phyloP scores from a whole-genome alignment of 2,888 invertebrate genomes.

The Anthoptus insignis region DNA sequence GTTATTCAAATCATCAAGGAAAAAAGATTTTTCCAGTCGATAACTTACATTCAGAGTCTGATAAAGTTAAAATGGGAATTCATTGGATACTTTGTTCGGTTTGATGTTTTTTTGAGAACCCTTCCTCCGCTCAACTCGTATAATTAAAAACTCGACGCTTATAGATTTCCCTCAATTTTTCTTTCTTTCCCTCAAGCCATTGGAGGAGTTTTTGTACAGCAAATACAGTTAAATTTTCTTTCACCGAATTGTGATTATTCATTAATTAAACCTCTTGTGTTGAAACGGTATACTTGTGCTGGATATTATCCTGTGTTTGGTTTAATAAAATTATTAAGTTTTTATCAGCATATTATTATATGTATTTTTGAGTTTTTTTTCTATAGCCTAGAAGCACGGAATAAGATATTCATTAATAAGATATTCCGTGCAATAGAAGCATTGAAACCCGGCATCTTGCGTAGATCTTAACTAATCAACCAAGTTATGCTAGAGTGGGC shows the following conservation, averaged over 20 bases:
- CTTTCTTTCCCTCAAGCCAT: background rate
- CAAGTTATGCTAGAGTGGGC: too few species aligned
- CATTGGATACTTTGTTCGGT: slow-evolving; percentile 11
- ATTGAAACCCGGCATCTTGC: too few species aligned
- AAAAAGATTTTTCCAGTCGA: slow-evolving; percentile 33
- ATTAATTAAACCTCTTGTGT: background rate
- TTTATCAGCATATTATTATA: too few species aligned
- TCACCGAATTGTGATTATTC: background rate
- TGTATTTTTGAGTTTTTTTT: too few species aligned
- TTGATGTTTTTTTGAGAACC: slow-evolving; percentile 25
- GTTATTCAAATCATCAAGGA: slow-evolving; percentile 24
- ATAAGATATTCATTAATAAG: too few species aligned
- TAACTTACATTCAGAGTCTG: slow-evolving; percentile 29
- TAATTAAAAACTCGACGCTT: slow-evolving; percentile 18
- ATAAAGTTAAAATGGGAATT: slow-evolving; percentile 29
- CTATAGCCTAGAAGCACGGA: too few species aligned
- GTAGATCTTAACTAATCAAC: too few species aligned
- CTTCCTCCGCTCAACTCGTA: slow-evolving; percentile 3
- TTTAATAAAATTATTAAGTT: too few species aligned
- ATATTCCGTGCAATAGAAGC: too few species aligned
- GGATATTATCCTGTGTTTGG: too few species aligned
- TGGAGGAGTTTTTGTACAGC: background rate
- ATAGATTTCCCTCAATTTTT: slow-evolving; percentile 9
- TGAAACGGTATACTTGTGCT: background rate
- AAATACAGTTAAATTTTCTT: background rate